phyloP scores from a whole-genome alignment of 2,113 vertebrate species.

The Coreoperca whiteheadi region DNA sequence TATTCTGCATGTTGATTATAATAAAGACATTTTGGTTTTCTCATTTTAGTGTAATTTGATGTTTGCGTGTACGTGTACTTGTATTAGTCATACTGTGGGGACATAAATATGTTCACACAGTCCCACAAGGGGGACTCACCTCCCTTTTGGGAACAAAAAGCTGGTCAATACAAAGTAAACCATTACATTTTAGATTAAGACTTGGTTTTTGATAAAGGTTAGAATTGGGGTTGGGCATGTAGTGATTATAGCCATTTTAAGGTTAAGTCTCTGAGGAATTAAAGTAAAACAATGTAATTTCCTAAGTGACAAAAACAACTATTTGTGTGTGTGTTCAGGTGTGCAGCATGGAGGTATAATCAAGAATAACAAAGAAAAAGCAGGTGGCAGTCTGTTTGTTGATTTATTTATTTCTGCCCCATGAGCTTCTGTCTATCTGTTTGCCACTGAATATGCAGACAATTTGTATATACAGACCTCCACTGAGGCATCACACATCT shows the following conservation, averaged over 20 bases:
- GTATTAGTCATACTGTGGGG: neutral
- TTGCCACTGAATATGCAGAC: constrained; percentile 18
- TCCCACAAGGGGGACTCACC: neutral
- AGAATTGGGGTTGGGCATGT: neutral
- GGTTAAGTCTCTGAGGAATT: neutral
- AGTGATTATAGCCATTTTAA: neutral
- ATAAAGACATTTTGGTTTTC: constrained; percentile 79
- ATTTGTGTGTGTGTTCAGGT: neutral
- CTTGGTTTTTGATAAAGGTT: neutral
- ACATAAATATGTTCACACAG: neutral
- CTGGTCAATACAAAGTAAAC: neutral
- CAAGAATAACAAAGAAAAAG: neutral
- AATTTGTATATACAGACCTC: constrained; percentile 26
- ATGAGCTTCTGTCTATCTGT: constrained; percentile 2
- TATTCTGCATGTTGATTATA: constrained; percentile 81
- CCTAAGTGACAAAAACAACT: neutral
- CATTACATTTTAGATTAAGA: neutral
- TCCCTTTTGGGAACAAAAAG: neutral
- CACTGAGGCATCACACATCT: constrained; percentile 3
- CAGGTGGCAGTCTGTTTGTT: neutral
- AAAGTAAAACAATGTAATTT: neutral
- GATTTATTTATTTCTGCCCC: constrained; percentile 20
- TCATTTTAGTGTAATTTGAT: constrained; percentile 42
- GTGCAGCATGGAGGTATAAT: neutral
- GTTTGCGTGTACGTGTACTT: constrained; percentile 11